Evolutionary conservation across 1,140 invertebrate species (phyloP), one percentile per base, ranked within the genome.

Genomic region (Mya arenaria): DNA sequence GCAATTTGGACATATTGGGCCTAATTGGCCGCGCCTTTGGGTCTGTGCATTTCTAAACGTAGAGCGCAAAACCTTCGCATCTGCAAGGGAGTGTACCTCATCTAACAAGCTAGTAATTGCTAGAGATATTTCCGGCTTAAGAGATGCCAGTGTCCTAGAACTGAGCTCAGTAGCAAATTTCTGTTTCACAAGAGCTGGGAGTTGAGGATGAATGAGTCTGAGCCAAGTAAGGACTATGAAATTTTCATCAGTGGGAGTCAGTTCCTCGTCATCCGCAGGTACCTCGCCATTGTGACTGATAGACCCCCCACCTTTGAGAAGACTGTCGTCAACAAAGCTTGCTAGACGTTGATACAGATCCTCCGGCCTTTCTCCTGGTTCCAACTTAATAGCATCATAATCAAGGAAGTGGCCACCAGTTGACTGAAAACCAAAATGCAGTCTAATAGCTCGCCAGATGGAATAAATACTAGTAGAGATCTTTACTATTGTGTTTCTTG

Each of bases 301-400:
- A 19, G 28, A 36, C 13, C 56, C 65, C n/a, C 36, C 48, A 17
- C 5, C 5, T 25, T 19, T 34, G 0, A 88, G 48, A 0, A 86
- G 55, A 65, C 84, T 88, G 58, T 87, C 86, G 17, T 86, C 84
- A n/a, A 87, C 63, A 37, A 86, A 87, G 19, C 82, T 83, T 0
- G 34, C 68, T 6, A 56, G 55, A 6, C 55, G 55, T n/a, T 56
- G 55, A 28, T 56, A 88, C 8, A 88, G 41, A 32, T 87, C 85
- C 52, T 84, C 79, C 5, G 82, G 69, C 37, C 56, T 32, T 52
- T 85, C 85, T 23, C 75, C 82, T 34, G 78, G 52, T 44, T 85
- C 83, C n/a, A 87, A 32, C 0, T 75, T 34, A 19, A 84, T 84
- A 56, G 66, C 63, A 39, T 63, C 48, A 1, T 74, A 79, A 48